A percentile compares a stretch with the other conserved stretches of the same genome.
phyloP scores from a whole-genome alignment of 2,797 vertebrate species.

The Periparus ater region DNA sequence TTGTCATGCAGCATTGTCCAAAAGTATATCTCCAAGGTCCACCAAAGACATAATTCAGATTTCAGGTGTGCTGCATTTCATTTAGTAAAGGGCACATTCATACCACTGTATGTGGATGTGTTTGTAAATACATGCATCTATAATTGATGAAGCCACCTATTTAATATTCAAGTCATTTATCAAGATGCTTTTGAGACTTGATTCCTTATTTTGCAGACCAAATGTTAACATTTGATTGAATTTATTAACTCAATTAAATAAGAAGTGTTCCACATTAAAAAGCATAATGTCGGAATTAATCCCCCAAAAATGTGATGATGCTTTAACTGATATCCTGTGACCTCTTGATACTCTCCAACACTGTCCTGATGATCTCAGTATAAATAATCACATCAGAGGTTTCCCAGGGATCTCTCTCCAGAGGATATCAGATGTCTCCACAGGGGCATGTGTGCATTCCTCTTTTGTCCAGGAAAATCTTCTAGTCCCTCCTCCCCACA shows the following conservation, averaged over 20 bases:
- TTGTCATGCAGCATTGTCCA: not conserved
- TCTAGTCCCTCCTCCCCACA: not conserved
- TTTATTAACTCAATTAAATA: conserved; percentile 58
- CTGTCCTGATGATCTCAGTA: not conserved
- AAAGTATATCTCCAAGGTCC: not conserved
- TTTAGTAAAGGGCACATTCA: conserved; percentile 1
- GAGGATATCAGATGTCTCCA: not conserved
- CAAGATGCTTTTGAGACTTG: conserved; percentile 62
- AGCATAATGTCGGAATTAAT: conserved; percentile 49
- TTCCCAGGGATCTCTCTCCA: not conserved
- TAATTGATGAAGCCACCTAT: conserved; percentile 50
- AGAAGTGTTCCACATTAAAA: conserved; percentile 44
- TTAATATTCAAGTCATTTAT: conserved; percentile 62
- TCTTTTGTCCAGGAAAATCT: not conserved
- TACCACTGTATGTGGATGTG: not conserved
- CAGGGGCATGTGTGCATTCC: accelerated
- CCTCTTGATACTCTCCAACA: not conserved
- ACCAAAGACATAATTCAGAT: not conserved
- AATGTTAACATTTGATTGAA: conserved; percentile 63
- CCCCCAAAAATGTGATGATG: conserved; percentile 34
- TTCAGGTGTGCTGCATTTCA: not conserved
- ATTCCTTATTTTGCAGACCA: conserved; percentile 61
- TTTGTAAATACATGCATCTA: conserved; percentile 44
- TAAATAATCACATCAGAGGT: conserved; percentile 42
- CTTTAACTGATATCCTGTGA: conserved; percentile 59